A percentile compares a stretch with the other conserved stretches of the same genome.
phyloP scores from a whole-genome alignment of 2,113 vertebrate genomes.

The Solea solea region DNA sequence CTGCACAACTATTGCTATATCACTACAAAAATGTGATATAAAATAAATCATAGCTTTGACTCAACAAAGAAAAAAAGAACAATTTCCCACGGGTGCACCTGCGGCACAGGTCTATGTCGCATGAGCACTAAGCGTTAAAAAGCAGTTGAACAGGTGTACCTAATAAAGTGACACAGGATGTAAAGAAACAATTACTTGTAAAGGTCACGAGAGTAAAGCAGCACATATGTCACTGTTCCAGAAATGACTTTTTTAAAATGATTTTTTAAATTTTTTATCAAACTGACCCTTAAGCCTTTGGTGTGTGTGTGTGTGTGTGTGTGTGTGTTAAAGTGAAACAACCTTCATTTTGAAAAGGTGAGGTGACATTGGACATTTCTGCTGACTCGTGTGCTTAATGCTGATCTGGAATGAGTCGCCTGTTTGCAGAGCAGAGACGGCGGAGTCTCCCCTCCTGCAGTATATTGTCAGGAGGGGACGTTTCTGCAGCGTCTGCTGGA shows the following conservation, averaged over 20 bases:
- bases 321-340: slow-evolving; percentile 17
- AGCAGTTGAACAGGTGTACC: no score
- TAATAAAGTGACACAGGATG: not conserved
- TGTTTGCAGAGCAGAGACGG: slow-evolving; percentile 10
- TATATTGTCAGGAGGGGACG: slow-evolving; percentile 19
- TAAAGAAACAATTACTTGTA: slow-evolving; percentile 42
- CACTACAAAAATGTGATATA: no score
- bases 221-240: slow-evolving; percentile 45
- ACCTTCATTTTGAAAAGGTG: slow-evolving; percentile 12
- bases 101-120: no score
- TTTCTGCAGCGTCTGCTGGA: slow-evolving; percentile 18
- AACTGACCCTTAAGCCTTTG: slow-evolving; percentile 17
- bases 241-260: not conserved
- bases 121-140: no score
- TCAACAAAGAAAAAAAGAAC: no score
- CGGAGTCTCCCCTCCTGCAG: slow-evolving; percentile 16
- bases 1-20: no score
- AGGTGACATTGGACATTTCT: slow-evolving; percentile 8
- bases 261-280: slow-evolving; percentile 17
- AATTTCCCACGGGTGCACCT: no score
- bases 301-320: no score
- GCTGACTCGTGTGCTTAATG: not conserved
- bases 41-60: no score
- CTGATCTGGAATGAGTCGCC: slow-evolving; percentile 39
- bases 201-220: slow-evolving; percentile 51